Evolutionary conservation across 2,797 vertebrate species (phyloP), one percentile per base, ranked within the genome.

Genomic region (Cynodonichthys magdalenae): DNA sequence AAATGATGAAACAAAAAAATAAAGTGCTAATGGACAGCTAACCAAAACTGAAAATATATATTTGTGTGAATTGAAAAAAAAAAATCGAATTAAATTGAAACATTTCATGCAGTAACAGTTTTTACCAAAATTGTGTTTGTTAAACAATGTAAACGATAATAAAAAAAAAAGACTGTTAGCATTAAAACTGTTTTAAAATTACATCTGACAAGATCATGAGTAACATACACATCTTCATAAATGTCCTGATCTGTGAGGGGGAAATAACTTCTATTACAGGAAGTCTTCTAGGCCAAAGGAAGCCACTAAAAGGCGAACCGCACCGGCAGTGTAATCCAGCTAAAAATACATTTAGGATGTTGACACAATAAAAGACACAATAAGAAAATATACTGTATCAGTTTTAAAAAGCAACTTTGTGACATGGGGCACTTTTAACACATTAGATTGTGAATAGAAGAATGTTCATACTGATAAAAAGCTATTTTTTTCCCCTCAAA

Each of bases 11-110:
- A 87, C 44, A 59, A 77, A 54, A 78, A 55, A 72, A 83, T 88
- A 85, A 88, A 89, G 84, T 88, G 90, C 85, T 87, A 84, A 85
- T 63, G 60, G 57, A 82, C 57, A 87, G 74, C 76, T 76, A 82
- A 75, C 66, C 4, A 49, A 63, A 74, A 66, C 59, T 17, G 28
- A 68, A 75, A 61, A 73, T 57, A 50, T 49, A 66, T 63, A 66
- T 4, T 11, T 15, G 29, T 24, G 24, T 24, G 2, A 24, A 15
- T 7, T 4, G 5, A 17, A 17, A 24, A 10, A n/a, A 9, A 18
- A 53, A 53, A 44, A 15, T 5, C 19, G 9, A 28, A 45, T 15
- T 17, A 18, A 4, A 15, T 53, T 46, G 4, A 55, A 74, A 63
- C 20, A 42, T 27, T 15, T 50, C 27, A 15, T 47, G 17, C 46